phyloP scores from a whole-genome alignment of 2,797 vertebrate genomes.

The Amblyraja radiata region DNA sequence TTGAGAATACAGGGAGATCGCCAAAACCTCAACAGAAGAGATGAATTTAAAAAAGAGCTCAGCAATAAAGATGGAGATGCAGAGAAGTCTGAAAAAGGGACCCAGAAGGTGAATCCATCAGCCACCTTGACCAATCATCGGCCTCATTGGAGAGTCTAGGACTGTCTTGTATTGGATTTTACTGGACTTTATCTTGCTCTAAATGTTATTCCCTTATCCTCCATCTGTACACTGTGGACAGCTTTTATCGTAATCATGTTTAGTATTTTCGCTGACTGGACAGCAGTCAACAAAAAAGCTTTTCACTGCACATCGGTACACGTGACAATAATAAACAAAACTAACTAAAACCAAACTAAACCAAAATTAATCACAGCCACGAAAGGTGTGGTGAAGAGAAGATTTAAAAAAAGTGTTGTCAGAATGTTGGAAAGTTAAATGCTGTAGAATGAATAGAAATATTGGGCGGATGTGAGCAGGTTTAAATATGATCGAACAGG shows the following conservation, averaged over 20 bases:
- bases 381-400: not conserved
- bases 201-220: no score
- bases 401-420: not conserved
- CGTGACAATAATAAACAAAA: no score
- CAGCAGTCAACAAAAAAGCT: no score
- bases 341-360: no score
- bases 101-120: not conserved
- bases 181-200: no score
- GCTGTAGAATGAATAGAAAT: not conserved
- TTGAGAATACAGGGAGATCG: not conserved
- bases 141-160: no score
- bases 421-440: not conserved
- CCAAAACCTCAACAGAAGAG: not conserved
- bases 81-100: not conserved
- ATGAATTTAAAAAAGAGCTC: not conserved
- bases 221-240: no score
- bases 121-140: no score
- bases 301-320: no score
- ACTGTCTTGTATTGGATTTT: no score
- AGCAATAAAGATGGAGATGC: not conserved
- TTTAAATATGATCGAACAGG: not conserved
- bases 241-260: no score
- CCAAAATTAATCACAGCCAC: not conserved
- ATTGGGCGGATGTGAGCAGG: not conserved
- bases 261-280: no score